A percentile compares a stretch with the other conserved stretches of the same genome.
Conservation (phyloP, 2,797 vertebrate species). For the Threskiornis aethiopicus region DNA sequence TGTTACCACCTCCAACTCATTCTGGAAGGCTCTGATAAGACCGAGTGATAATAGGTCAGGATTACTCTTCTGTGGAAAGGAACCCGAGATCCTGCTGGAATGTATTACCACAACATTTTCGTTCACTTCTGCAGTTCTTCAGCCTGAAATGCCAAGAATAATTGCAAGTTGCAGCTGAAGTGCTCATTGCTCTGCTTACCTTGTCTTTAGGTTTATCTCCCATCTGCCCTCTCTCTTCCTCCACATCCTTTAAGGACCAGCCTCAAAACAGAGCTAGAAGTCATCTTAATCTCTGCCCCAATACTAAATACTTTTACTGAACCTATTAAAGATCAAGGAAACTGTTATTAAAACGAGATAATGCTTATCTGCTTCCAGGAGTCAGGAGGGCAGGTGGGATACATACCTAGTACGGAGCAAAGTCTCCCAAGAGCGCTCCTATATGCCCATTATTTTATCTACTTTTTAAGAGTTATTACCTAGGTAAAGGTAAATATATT, state of each 20-base stretch:
- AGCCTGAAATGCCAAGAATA: background rate
- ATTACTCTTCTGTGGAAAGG: background rate
- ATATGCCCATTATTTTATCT: background rate
- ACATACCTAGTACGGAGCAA: background rate
- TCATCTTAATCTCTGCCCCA: background rate
- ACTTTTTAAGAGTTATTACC: background rate
- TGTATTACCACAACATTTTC: background rate
- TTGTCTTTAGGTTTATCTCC: background rate
- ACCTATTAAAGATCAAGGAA: background rate
- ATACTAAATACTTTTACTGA: background rate
- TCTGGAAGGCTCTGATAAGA: background rate
- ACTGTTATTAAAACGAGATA: background rate
- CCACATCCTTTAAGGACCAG: background rate
- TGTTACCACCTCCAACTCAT: background rate
- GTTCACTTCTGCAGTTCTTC: background rate
- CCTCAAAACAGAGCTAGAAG: background rate
- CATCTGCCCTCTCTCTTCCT: background rate
- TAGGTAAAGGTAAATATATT: background rate
- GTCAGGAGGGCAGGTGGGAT: background rate
- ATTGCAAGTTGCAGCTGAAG: background rate
- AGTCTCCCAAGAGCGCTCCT: background rate
- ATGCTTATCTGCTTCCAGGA: background rate
- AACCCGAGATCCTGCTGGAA: background rate
- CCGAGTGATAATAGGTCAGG: background rate
- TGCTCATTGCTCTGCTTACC: background rate